Evolutionary conservation across 2,888 invertebrate species (phyloP).

Genomic region (Neoscelio sp.): DNA sequence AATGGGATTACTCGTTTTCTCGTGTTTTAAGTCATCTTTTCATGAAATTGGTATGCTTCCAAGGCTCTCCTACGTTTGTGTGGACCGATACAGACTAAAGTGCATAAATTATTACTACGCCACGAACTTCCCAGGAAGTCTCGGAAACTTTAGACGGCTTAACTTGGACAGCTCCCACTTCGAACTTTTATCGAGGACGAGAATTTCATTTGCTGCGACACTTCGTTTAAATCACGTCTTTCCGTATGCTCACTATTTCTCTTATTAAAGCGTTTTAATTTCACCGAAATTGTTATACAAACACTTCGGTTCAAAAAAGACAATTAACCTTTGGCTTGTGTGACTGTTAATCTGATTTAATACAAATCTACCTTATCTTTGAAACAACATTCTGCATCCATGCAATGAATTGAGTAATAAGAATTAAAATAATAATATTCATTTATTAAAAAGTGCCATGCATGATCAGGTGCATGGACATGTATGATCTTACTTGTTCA

Average conservation of each 20-base stretch:
- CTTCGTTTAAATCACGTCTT: constrained; percentile 57
- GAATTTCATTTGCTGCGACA: constrained; percentile 67
- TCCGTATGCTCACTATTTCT: constrained; percentile 50
- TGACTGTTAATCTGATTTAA: too few species aligned
- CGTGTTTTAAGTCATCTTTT: constrained; percentile 57
- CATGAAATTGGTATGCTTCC: constrained; percentile 62
- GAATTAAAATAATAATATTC: too few species aligned
- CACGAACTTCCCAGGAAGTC: constrained; percentile 69
- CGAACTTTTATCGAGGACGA: constrained; percentile 77
- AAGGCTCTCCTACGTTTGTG: constrained; percentile 51
- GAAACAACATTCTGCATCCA: too few species aligned
- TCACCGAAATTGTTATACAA: neutral
- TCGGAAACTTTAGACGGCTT: constrained; percentile 63
- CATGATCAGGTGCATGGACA: too few species aligned
- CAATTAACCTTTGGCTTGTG: too few species aligned
- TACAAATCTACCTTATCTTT: too few species aligned
- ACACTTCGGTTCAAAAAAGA: too few species aligned
- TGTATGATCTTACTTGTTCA: too few species aligned
- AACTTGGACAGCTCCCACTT: constrained; percentile 67
- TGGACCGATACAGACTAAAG: constrained; percentile 73
- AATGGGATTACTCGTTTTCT: constrained; percentile 48
- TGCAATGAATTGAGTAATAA: too few species aligned
- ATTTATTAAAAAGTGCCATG: too few species aligned
- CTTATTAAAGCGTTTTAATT: constrained; percentile 22
- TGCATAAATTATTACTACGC: constrained; percentile 80